Evolutionary conservation across 2,113 vertebrate species (phyloP).

Genomic region (Aspiorhynchus laticeps): DNA sequence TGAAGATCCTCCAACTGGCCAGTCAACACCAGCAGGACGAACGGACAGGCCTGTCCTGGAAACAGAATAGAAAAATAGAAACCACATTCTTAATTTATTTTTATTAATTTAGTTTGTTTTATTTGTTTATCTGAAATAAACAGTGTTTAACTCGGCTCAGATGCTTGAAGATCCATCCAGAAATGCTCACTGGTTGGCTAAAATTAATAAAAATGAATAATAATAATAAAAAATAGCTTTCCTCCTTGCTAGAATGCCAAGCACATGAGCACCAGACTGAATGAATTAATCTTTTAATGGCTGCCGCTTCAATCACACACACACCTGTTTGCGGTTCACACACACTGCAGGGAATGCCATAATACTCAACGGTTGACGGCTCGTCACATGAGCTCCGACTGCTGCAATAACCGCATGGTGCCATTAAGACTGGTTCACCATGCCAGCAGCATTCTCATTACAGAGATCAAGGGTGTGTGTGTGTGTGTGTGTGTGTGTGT

Average conservation of each 20-base stretch:
- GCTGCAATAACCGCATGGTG: constrained; percentile 2
- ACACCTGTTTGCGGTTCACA: neutral
- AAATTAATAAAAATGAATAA: neutral
- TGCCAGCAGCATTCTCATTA: neutral
- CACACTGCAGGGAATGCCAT: neutral
- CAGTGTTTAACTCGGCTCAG: neutral
- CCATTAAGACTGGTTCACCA: constrained; percentile 1
- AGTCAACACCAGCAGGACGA: constrained; percentile 70
- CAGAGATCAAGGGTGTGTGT: neutral
- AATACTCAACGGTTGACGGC: neutral
- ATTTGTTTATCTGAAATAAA: neutral
- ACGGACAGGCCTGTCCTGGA: constrained; percentile 60
- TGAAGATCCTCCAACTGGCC: constrained; percentile 67
- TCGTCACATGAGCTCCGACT: neutral
- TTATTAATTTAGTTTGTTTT: neutral
- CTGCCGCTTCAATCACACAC: neutral
- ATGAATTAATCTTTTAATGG: constrained; percentile 20
- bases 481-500: neutral
- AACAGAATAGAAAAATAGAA: neutral
- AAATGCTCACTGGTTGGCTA: neutral
- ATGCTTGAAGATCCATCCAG: neutral
- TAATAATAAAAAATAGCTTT: neutral
- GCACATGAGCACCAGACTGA: constrained; percentile 5
- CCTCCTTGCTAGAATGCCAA: neutral
- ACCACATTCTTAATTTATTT: neutral